A percentile compares a stretch with the other conserved stretches of the same genome.
phyloP scores from a whole-genome alignment of 2,113 vertebrate genomes.

The Sceloporus undulatus region DNA sequence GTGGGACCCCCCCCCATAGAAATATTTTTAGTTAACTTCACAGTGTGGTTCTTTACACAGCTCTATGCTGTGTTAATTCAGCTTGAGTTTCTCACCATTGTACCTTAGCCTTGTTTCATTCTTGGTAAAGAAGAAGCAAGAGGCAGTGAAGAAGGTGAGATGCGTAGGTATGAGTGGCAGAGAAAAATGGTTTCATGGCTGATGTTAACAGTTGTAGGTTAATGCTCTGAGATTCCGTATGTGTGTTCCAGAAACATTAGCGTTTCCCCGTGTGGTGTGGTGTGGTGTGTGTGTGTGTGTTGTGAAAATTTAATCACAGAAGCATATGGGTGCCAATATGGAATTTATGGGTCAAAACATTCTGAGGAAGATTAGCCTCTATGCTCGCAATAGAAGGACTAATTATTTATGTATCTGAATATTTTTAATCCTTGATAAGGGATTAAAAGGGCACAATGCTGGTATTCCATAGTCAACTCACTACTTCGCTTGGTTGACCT shows the following conservation, averaged over 20 bases:
- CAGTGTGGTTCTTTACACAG: neutral
- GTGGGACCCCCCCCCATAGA: too few species aligned
- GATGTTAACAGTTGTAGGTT: neutral
- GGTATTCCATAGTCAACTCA: slow-evolving; percentile 40
- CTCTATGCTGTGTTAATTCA: neutral
- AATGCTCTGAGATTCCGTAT: neutral
- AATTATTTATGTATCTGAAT: slow-evolving; percentile 51
- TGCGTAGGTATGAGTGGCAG: neutral
- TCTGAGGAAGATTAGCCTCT: slow-evolving; percentile 70
- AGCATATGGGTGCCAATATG: slow-evolving; percentile 48
- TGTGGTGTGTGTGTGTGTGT: too few species aligned
- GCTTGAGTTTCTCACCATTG: neutral
- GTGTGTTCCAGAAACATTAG: slow-evolving; percentile 32
- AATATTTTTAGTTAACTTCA: neutral
- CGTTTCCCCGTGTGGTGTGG: too few species aligned
- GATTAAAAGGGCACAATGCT: slow-evolving; percentile 53
- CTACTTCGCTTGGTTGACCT: slow-evolving; percentile 58
- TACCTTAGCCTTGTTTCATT: neutral
- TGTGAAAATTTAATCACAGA: slow-evolving; percentile 65
- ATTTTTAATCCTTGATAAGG: slow-evolving; percentile 58
- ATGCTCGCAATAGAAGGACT: slow-evolving; percentile 62
- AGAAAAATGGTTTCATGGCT: neutral
- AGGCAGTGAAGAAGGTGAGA: neutral
- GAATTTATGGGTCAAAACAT: slow-evolving; percentile 65
- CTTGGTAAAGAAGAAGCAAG: neutral